phyloP scores from a whole-genome alignment of 2,113 vertebrate species.

The Psophia crepitans region DNA sequence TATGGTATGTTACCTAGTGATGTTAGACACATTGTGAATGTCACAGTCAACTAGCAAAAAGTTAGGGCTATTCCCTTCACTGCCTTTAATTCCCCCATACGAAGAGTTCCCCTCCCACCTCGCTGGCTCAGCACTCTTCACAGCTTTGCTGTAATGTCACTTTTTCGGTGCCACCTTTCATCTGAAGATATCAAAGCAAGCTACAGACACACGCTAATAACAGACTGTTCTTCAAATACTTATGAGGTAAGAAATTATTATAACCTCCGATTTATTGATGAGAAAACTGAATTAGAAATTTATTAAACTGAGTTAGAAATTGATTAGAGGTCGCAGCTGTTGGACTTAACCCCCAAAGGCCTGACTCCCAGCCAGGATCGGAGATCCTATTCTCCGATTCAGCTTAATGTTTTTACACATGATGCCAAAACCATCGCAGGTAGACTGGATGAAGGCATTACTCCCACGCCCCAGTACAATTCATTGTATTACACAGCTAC shows the following conservation, averaged over 20 bases:
- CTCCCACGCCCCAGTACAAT: background rate
- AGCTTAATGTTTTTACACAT: background rate
- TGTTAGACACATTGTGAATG: background rate
- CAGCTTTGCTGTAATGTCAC: background rate
- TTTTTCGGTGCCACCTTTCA: background rate
- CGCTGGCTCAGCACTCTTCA: background rate
- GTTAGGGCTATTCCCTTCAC: background rate
- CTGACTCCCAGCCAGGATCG: background rate
- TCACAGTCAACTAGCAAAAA: background rate
- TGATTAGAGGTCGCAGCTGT: background rate
- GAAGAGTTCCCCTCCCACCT: background rate
- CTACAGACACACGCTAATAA: background rate
- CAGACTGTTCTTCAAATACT: background rate
- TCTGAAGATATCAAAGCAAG: background rate
- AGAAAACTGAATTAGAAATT: background rate
- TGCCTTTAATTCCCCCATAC: background rate
- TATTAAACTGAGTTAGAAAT: background rate
- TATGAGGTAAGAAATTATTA: background rate
- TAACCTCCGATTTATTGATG: background rate
- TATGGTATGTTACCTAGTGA: background rate
- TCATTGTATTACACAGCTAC: background rate
- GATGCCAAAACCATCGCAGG: background rate
- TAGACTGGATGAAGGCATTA: background rate
- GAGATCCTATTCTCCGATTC: no score
- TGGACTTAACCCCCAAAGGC: background rate